A percentile compares a stretch with the other conserved stretches of the same genome.
phyloP scores from a whole-genome alignment of 1,140 invertebrate genomes.

The Thaumetopoea pityocampa region DNA sequence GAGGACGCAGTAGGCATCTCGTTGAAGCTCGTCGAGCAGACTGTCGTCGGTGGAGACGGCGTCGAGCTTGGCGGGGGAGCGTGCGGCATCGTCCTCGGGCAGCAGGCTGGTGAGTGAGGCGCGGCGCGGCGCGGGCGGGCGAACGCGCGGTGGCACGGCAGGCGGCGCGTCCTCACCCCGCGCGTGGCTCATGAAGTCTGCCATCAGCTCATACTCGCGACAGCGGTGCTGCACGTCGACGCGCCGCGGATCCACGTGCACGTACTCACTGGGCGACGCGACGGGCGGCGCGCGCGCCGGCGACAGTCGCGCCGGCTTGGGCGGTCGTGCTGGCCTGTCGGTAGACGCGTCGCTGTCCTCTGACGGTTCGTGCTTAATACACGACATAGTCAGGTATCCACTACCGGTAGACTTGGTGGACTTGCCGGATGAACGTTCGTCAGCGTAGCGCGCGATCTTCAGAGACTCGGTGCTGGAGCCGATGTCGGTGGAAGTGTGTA shows the following conservation, averaged over 20 bases:
- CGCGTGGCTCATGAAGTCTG: constrained; percentile 57
- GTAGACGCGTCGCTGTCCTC: constrained; percentile 58
- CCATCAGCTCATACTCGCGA: constrained; percentile 68
- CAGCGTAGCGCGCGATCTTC: constrained; percentile 44
- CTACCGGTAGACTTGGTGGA: constrained; percentile 54
- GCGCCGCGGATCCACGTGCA: constrained; percentile 49
- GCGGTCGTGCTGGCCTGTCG: constrained; percentile 47
- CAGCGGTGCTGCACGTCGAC: constrained; percentile 40
- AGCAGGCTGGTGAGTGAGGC: constrained; percentile 16
- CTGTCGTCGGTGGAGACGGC: constrained; percentile 55
- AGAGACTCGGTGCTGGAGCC: constrained; percentile 64
- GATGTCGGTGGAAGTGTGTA: constrained; percentile 46
- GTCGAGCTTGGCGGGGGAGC: constrained; percentile 34
- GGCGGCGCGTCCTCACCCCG: constrained; percentile 55
- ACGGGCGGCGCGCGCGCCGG: constrained; percentile 31
- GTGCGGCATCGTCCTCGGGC: constrained; percentile 25
- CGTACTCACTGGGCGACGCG: constrained; percentile 50
- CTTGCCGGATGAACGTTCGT: constrained; percentile 60
- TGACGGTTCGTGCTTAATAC: constrained; percentile 54
- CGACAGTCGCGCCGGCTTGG: constrained; percentile 53
- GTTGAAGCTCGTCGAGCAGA: constrained; percentile 56
- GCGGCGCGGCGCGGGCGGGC: constrained; percentile 24
- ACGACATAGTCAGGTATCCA: constrained; percentile 68
- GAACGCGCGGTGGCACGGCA: constrained; percentile 57
- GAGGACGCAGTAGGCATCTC: constrained; percentile 56